A percentile compares a stretch with the other conserved stretches of the same genome.
phyloP scores from a whole-genome alignment of 2,888 invertebrate genomes.

The Meta bourneti region DNA sequence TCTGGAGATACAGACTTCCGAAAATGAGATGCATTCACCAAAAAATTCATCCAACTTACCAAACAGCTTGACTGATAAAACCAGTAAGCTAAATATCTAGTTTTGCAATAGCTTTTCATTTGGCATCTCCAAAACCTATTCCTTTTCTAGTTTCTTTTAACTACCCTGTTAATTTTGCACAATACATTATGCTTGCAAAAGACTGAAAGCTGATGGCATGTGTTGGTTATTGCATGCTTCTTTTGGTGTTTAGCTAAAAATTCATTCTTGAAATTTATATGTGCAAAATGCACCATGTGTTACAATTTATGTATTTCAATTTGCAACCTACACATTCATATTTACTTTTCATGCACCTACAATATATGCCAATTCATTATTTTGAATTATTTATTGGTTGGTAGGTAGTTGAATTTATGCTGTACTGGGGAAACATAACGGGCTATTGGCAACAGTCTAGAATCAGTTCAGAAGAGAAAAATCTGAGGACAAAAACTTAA shows the following conservation, averaged over 20 bases:
- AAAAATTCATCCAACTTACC: constrained; percentile 13
- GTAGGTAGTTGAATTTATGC: too few relatives aligned
- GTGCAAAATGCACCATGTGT: background rate
- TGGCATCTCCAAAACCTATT: too few relatives aligned
- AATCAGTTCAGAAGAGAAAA: too few relatives aligned
- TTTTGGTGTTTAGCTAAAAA: background rate
- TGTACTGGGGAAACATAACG: too few relatives aligned
- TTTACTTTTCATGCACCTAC: too few relatives aligned
- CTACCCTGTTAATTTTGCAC: background rate
- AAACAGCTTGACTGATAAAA: constrained; percentile 56
- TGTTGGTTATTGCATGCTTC: background rate
- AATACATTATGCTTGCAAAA: background rate
- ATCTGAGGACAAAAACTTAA: too few relatives aligned
- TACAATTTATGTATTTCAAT: too few relatives aligned
- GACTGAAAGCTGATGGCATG: background rate
- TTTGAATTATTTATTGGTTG: too few relatives aligned
- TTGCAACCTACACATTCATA: too few relatives aligned
- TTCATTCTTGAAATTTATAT: background rate
- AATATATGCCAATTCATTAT: too few relatives aligned
- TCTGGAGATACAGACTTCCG: constrained; percentile 55
- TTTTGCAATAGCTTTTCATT: background rate
- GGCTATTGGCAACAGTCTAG: too few relatives aligned
- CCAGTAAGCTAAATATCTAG: constrained; percentile 52
- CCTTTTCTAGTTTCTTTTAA: background rate
- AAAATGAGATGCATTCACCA: constrained; percentile 64